Percentiles rank a stretch among this genome's conserved stretches.
Conservation (phyloP, 2,113 vertebrate species). For the Actenoides lindsayi region DNA sequence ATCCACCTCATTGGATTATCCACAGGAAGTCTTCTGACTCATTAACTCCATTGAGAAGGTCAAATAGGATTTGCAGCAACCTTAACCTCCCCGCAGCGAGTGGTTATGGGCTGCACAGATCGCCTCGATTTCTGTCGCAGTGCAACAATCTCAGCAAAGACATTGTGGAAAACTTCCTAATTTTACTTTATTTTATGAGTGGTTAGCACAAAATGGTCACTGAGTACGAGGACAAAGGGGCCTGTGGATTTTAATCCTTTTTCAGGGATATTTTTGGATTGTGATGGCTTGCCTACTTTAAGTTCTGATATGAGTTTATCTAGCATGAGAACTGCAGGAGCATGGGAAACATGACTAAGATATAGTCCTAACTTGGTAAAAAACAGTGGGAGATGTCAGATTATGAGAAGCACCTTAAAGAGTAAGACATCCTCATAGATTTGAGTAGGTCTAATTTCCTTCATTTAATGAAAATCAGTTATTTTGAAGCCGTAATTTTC, state of each 20-base stretch:
- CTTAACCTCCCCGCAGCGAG: conserved; percentile 24
- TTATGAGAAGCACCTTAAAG: neutral
- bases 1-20: conserved; percentile 72
- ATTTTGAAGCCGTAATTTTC: neutral
- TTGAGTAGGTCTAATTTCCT: neutral
- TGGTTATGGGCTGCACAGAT: neutral
- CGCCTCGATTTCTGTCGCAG: neutral
- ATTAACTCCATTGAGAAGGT: conserved; percentile 66
- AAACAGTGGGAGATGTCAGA: neutral
- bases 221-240: neutral
- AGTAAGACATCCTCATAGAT: neutral
- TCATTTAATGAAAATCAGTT: neutral
- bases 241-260: neutral
- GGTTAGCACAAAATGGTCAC: neutral
- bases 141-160: neutral
- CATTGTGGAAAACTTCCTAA: fast-evolving
- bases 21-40: conserved; percentile 57
- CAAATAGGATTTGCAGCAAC: conserved; percentile 44
- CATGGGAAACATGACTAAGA: neutral
- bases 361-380: neutral
- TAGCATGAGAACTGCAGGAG: too few relatives aligned
- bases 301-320: neutral
- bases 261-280: neutral
- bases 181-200: neutral
- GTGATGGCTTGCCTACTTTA: fast-evolving